Evolutionary conservation across 2,113 vertebrate genomes (phyloP).

Genomic region (Melanerpes formicivorus): DNA sequence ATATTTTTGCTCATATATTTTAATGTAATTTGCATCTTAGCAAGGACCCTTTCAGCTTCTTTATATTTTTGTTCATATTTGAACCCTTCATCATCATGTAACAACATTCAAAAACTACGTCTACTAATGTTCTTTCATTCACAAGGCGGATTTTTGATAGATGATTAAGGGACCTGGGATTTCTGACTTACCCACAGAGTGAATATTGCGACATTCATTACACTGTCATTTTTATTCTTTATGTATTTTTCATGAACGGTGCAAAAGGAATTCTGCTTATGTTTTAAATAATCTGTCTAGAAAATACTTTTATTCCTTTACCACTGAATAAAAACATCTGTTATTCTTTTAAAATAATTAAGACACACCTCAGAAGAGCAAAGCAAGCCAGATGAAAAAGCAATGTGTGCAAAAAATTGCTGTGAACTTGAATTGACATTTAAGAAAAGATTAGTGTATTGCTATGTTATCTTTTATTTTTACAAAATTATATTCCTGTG

Average conservation of each 20-base stretch:
- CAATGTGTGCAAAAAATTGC: not conserved
- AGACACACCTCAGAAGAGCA: not conserved
- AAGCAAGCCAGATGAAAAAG: not conserved
- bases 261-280: not conserved
- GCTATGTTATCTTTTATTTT: not conserved
- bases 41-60: not conserved
- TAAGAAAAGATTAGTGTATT: not conserved
- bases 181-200: not conserved
- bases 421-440: not conserved
- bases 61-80: not conserved
- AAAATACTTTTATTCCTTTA: not conserved
- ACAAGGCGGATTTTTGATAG: not conserved
- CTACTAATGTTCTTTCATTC: not conserved
- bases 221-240: not conserved
- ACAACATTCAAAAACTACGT: not conserved
- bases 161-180: not conserved
- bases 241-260: not conserved
- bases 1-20: not conserved
- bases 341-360: not conserved
- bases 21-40: not conserved
- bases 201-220: not conserved
- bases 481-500: not conserved
- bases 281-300: not conserved
- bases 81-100: not conserved
- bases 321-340: not conserved